Evolutionary conservation across 2,888 invertebrate genomes (phyloP), one percentile per base, ranked within the genome.

Genomic region (Tiphia femorata): DNA sequence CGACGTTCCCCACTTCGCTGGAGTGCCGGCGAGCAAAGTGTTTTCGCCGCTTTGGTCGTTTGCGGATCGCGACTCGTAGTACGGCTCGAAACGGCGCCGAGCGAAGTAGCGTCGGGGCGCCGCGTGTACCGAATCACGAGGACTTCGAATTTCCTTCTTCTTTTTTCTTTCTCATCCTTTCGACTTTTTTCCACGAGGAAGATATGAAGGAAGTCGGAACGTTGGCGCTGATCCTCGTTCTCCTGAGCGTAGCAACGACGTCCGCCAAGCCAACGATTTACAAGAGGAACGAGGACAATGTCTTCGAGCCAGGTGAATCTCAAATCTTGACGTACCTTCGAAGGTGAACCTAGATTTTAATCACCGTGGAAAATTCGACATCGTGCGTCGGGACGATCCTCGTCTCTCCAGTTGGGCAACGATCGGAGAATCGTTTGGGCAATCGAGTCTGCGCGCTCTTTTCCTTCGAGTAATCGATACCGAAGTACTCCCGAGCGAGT

Each of bases 251-350:
- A 29, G 56, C 60, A 23, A 65, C 69, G 21, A 47, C 58, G 5
- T 25, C 70, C 20, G 76, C 67, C 20, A 80, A 79, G 53, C 77
- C 81, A 10, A 81, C 76, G 37, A 79, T 81, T 52, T 81, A 81
- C 60, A 79, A 80, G 57, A 71, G 72, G 20, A 81, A 80, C 51
- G 75, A 76, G 40, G 80, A 80, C 55, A 81, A 81, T 54, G 69
- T 78, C 46, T 81, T 76, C 57, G 80, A 81, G 50, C 79, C 78
- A 63, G 81, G 81, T 81, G 63, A 75, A 58, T 64, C 7, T 29
- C 29, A 12, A n/a, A n/a, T n/a, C n/a, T n/a, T n/a, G n/a, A n/a
- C n/a, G n/a, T n/a, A n/a, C n/a, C n/a, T n/a, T n/a, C n/a, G n/a
- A n/a, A n/a, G n/a, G n/a, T n/a, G n/a, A n/a, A n/a, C n/a, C n/a